Conservation (phyloP, 2,888 invertebrate species). For the Acrocyrtus sp. region DNA sequence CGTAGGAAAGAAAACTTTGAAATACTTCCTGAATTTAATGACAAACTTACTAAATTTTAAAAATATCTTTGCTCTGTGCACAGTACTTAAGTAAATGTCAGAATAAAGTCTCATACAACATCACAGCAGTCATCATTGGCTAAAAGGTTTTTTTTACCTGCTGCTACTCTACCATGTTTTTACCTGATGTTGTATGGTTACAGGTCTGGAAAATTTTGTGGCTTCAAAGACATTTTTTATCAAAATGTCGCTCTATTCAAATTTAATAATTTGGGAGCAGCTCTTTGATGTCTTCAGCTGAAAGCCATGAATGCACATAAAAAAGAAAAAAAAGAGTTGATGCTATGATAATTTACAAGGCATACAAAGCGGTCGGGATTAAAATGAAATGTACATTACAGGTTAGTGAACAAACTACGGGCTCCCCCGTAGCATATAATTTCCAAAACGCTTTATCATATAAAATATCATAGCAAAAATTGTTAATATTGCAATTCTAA, state of each 20-base stretch:
- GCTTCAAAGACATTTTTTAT: slow-evolving; percentile 50
- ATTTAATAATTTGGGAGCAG: slow-evolving; percentile 54
- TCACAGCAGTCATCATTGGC: background rate
- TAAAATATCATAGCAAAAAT: background rate
- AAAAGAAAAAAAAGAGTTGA: background rate
- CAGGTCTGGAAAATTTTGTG: slow-evolving; percentile 42
- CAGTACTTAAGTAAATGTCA: background rate
- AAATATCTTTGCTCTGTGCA: too few species aligned
- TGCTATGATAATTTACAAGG: slow-evolving; percentile 15
- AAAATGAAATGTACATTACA: slow-evolving; percentile 1
- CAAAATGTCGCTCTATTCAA: slow-evolving; percentile 50
- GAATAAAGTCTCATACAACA: background rate
- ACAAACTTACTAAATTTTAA: too few species aligned
- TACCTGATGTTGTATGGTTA: background rate
- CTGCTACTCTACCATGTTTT: background rate
- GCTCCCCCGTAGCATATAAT: too few species aligned
- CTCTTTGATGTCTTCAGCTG: slow-evolving; percentile 44
- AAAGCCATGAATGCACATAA: slow-evolving; percentile 16
- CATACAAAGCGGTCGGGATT: background rate
- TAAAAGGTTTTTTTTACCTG: background rate
- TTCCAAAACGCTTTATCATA: background rate
- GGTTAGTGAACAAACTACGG: too few species aligned
- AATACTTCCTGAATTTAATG: too few species aligned
- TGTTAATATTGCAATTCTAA: slow-evolving; percentile 1
- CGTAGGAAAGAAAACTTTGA: too few species aligned